These are phyloP conservation scores for Chironex yamaguchii DNA, from an alignment of 30 jellyfish, hydroid and myxozoan species.

Conservation along the genomic window DNA sequence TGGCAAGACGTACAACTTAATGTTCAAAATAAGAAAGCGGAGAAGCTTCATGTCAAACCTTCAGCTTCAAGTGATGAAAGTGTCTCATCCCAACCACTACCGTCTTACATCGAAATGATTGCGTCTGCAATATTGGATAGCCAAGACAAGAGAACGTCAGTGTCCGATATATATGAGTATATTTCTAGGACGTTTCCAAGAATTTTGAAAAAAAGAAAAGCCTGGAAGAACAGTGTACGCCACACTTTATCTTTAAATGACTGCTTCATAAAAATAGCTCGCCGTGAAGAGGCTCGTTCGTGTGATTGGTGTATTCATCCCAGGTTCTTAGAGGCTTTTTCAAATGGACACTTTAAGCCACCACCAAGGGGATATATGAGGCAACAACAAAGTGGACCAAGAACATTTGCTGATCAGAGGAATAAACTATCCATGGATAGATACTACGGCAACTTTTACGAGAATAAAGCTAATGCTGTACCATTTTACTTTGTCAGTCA, in stretches of 20 bases:
- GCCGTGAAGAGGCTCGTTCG: conserved; percentile 70
- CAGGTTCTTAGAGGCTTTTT: conserved; percentile 42
- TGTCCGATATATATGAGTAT: conserved; percentile 64
- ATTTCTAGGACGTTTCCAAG: conserved; percentile 53
- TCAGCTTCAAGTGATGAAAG: too few species aligned
- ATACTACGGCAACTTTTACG: too few species aligned
- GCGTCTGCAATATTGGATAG: conserved; percentile 77
- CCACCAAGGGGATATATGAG: not conserved
- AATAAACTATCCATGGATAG: too few species aligned
- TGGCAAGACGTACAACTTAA: too few species aligned
- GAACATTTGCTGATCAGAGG: too few species aligned
- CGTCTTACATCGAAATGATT: conserved; percentile 90
- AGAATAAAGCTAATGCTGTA: too few species aligned
- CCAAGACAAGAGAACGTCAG: conserved; percentile 30
- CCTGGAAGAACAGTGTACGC: conserved; percentile 94
- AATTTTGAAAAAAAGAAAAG: conserved; percentile 66
- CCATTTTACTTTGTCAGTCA: too few species aligned
- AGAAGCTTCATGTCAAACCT: too few species aligned
- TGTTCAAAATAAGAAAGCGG: too few species aligned
- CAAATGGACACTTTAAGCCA: conserved; percentile 68
- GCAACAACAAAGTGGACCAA: too few species aligned
- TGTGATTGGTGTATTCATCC: conserved; percentile 91
- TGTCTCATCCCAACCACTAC: not conserved
- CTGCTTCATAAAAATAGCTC: conserved; percentile 81
- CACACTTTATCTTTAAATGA: conserved; percentile 90